These are phyloP conservation scores for Uromys caudimaculatus DNA, from an alignment of 2,797 vertebrate species.

Conservation along the genomic window DNA sequence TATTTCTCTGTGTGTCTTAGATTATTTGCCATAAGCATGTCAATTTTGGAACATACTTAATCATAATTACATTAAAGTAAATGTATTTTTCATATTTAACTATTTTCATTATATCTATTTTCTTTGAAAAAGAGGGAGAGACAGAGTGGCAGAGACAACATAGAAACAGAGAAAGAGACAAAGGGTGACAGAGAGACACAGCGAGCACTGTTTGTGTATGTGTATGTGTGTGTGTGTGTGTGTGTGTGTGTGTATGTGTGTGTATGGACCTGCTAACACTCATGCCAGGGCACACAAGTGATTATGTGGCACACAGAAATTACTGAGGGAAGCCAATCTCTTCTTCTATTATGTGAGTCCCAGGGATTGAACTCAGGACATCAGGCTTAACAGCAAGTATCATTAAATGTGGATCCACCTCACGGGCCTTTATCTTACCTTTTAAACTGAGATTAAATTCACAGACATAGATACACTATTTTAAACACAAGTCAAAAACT, in stretches of 20 bases:
- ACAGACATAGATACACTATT: not conserved
- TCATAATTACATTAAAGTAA: not conserved
- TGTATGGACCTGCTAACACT: not conserved
- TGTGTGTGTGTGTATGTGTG: not conserved
- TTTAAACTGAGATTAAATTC: not conserved
- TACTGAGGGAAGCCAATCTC: not conserved
- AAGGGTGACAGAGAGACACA: not conserved
- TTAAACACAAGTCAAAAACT: not conserved
- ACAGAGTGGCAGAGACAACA: not conserved
- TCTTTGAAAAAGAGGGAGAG: not conserved
- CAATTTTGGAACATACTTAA: constrained; percentile 5
- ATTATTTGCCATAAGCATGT: not conserved
- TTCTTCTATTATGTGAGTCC: not conserved
- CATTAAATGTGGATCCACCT: not conserved
- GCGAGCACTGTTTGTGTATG: not conserved
- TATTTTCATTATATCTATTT: not conserved
- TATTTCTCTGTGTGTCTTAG: not conserved
- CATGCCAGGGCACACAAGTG: not conserved
- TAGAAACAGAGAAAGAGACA: not conserved
- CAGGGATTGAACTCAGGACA: not conserved
- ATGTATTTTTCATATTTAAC: constrained; percentile 60
- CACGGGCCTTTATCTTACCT: not conserved
- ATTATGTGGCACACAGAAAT: not conserved
- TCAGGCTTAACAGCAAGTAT: not conserved
- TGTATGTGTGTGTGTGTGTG: not conserved